Evolutionary conservation across 2,888 invertebrate species (phyloP), one percentile per base, ranked within the genome.

Genomic region (Meandrusa payeni): DNA sequence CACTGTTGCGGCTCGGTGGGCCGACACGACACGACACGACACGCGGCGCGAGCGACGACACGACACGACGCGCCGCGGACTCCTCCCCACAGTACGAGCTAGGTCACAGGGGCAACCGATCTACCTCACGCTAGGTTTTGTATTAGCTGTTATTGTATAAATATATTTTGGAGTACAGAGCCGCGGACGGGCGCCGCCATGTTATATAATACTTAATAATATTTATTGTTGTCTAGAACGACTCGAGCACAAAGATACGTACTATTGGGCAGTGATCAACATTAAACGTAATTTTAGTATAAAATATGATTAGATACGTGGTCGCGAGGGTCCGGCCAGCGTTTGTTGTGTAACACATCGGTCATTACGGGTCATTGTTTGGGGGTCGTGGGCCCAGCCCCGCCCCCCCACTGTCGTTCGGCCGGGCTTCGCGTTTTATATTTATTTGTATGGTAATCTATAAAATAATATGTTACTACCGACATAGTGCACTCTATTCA

Each of bases 191-290:
- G 72, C 76, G 58, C 76, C 75, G 77, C 74, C 60, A 59, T 65
- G 71, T 75, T 70, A 69, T 70, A 72, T 68, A 26, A 26, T 43
- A 74, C 73, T 76, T 69, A 68, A 63, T 68, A 70, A 74, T 79
- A 74, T 76, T 68, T 75, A 73, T 80, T 79, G 83, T 85, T 83
- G 83, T 78, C 76, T 77, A 76, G 78, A 77, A 77, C 76, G 83
- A 83, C 76, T 76, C 69, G 73, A 81, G 86, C 86, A 85, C 85
- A 86, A 86, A 86, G 72, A 86, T 86, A 86, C 86, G 85, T 86
- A 87, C 85, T 79, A 80, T 78, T 83, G 85, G 86, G 86, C 86
- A 86, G 86, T 87, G 86, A 87, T 87, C 86, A 87, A 87, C 86
- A 87, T 86, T 83, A 75, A 82, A 76, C 77, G 82, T 85, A 85